Base-by-base conservation (phyloP, 2,888 invertebrate species). In the Eupithecia inturbata region DNA sequence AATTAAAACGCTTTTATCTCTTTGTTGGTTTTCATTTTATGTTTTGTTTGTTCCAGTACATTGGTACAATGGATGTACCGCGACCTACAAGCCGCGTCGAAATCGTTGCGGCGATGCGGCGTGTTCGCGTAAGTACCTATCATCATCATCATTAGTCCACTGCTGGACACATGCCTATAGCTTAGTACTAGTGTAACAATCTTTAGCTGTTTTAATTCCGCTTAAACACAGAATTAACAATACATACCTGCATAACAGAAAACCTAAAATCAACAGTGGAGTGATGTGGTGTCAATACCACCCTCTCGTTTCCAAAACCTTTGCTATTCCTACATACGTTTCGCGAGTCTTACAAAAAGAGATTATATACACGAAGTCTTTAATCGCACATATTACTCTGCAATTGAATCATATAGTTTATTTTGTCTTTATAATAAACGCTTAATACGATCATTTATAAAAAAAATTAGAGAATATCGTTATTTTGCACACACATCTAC, bases 31-130 rank as follows among this genome's bases (percentile, higher is more conserved):
- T 66, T 36, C 14, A n/a, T 33, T 66, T 22, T 66, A 57, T 57
- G 12, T 3, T n/a, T 64, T 33, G n/a, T 64, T 33, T 91, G 85
- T 97, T 87, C 69, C 97, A 99, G 99, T 99, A 98, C 93, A 99
- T 99, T 90, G 99, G 99, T 81, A 98, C 98, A 80, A 96, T 99
- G 96, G 99, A 99, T 92, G 99, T 99, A 83, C 98, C 99, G 26
- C 95, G 99, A 82, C 99, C 99, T 41, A 98, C 98, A 82, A 99
- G 98, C 90, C 96, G 99, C 83, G 98, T 99, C 82, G 99, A 99
- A 95, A 99, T 99, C 89, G 99, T 99, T 75, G 99, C 99, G 78
- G 99, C 99, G 79, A 99, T 99, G 99, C 97, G 99, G 78, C 96
- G 99, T 87, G 99, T 99, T 90, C 96, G 99, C 91, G 99, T 99